Conservation (phyloP, 2,888 invertebrate species). For the Galeopsomyia nigrocyanea region DNA sequence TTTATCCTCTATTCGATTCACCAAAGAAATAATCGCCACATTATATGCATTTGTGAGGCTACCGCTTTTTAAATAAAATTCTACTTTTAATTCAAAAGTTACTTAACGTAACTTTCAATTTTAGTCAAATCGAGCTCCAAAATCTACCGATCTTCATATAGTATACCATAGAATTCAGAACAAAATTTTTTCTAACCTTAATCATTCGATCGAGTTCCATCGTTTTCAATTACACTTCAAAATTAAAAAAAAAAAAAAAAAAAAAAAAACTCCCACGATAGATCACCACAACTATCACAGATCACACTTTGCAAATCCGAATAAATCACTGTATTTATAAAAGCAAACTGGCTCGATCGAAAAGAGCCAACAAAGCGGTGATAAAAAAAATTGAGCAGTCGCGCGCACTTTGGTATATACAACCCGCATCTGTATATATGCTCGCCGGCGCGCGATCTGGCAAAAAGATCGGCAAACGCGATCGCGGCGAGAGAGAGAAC, state of each 20-base stretch:
- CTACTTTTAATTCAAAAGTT: no score
- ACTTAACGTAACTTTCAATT: no score
- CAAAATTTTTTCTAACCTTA: no score
- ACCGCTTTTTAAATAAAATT: no score
- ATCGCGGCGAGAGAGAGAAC: slow-evolving; percentile 35
- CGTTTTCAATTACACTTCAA: no score
- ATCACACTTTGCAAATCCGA: slow-evolving; percentile 7
- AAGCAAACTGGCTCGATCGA: background rate
- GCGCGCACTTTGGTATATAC: background rate
- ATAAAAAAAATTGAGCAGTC: background rate
- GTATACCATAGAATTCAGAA: no score
- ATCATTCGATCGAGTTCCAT: no score
- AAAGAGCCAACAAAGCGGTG: background rate
- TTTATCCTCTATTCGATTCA: slow-evolving; percentile 49
- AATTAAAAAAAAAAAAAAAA: no score
- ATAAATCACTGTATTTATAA: slow-evolving; percentile 31
- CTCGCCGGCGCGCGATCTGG: slow-evolving; percentile 10
- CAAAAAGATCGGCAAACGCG: slow-evolving; percentile 9
- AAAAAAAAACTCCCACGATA: background rate
- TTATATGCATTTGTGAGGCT: no score
- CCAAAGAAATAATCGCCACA: slow-evolving; percentile 46
- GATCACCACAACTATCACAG: background rate
- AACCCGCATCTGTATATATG: slow-evolving; percentile 16
- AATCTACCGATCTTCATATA: no score
- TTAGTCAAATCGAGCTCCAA: no score